These are phyloP conservation scores for Hipposideros larvatus DNA, from an alignment of 2,797 vertebrate species.

Conservation along the genomic window DNA sequence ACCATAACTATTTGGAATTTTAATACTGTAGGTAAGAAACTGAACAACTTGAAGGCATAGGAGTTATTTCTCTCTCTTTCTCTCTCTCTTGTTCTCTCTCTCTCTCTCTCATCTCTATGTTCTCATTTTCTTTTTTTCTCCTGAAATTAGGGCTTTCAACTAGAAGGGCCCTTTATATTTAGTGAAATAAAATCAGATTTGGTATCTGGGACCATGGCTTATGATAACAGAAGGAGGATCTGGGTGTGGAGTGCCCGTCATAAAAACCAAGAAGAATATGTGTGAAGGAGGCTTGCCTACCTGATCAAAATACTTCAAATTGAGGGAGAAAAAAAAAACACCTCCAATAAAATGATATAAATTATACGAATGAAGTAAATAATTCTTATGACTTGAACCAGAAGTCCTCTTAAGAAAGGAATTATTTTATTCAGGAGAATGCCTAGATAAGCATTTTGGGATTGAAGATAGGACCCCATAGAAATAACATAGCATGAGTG, in stretches of 20 bases:
- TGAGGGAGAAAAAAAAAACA: not conserved
- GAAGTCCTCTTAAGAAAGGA: not conserved
- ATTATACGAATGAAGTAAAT: not conserved
- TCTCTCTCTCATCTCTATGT: not conserved
- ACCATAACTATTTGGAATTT: not conserved
- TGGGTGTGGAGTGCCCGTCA: not conserved
- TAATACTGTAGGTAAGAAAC: not conserved
- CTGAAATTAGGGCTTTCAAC: slow-evolving; percentile 6
- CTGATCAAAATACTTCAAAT: not conserved
- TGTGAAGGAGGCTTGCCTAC: not conserved
- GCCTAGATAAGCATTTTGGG: not conserved
- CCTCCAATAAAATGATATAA: not conserved
- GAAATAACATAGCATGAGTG: not conserved
- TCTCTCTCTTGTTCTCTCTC: too few species aligned
- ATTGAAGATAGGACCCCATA: not conserved
- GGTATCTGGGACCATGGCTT: not conserved
- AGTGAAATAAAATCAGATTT: not conserved
- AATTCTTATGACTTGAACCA: not conserved
- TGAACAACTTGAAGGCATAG: not conserved
- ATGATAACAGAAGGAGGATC: not conserved
- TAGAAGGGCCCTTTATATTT: not conserved
- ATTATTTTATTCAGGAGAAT: slow-evolving; percentile 25
- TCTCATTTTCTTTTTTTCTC: not conserved
- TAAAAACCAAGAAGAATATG: slow-evolving; percentile 21
- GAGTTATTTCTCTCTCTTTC: too few species aligned